Base-by-base conservation (phyloP, 2,888 invertebrate species). In the Branchipolynoe longqiensis region DNA sequence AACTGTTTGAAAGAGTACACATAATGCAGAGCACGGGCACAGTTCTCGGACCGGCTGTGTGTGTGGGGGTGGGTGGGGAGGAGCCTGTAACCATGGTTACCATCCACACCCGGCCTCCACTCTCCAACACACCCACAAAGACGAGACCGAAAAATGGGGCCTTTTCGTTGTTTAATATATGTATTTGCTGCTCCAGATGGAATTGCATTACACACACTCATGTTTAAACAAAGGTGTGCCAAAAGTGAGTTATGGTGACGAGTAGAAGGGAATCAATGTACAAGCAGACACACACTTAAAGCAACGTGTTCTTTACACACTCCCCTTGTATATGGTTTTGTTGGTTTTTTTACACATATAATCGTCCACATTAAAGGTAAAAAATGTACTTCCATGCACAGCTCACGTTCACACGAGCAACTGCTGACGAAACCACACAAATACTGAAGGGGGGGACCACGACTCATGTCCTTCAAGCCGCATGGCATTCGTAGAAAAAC, bases 241-340 rank as follows among this genome's bases (percentile, higher is more conserved):
- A 36, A 69, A 69, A 69, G 38, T 69, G 69, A 33, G 25, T 69
- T 69, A 69, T 69, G 33, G 69, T 69, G 69, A n/a, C n/a, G n/a
- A n/a, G 69, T 69, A 33, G 38, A 36, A 36, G 69, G 38, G 69
- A 69, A 69, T 69, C 69, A 69, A 69, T 69, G 69, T 69, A 69
- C 69, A 69, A 69, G 69, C 69, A 69, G 33, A 69, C 69, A 69
- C 69, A n/a, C 38, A 69, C 69, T 1, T 69, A 36, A 69, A 69
- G 69, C 69, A 69, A 38, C 14, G 36, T 1, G 4, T 33, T 22
- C 38, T 38, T 69, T 38, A 18, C 3, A 69, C 69, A 33, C 12
- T 69, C 33, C 58, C 4, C 62, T 69, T 38, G 36, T 69, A 69
- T 69, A n/a, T n/a, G n/a, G n/a, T n/a, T n/a, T n/a, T n/a, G n/a